Conservation (phyloP, 64 coral and sea anemone genomes). For the Anthopleura sola region DNA sequence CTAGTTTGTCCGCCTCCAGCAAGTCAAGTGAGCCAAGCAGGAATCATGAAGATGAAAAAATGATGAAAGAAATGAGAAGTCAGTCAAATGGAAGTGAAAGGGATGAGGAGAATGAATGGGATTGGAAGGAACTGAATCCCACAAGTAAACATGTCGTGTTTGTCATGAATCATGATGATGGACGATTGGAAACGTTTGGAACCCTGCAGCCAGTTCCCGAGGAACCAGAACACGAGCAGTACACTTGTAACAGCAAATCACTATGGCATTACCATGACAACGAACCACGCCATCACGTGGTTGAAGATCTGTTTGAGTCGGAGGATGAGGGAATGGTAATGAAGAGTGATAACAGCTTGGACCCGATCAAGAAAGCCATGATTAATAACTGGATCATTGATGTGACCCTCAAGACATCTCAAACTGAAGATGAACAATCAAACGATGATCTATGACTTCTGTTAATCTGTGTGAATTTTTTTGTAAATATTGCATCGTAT, state of each 20-base stretch:
- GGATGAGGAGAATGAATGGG: not conserved
- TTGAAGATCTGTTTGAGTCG: not conserved
- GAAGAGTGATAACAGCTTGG: not conserved
- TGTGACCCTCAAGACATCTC: constrained; percentile 7
- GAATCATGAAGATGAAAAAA: not conserved
- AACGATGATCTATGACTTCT: not conserved
- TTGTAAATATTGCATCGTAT: not conserved
- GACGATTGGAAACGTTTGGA: not conserved
- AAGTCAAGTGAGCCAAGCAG: not conserved
- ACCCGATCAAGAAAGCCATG: constrained; percentile 8
- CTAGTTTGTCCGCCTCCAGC: not conserved
- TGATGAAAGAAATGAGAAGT: not conserved
- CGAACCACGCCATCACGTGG: not conserved
- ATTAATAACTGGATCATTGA: constrained; percentile 5
- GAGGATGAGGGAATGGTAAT: not conserved
- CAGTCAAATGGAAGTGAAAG: not conserved
- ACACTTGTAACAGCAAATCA: constrained; percentile 1
- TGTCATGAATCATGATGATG: not conserved
- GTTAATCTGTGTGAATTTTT: not conserved
- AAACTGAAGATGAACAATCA: not conserved
- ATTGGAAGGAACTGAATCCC: not conserved
- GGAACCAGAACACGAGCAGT: not conserved
- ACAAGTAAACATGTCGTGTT: not conserved
- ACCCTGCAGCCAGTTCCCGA: not conserved
- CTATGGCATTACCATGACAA: constrained; percentile 17